These are phyloP conservation scores for Drosophila greeni DNA, from an alignment of 2,888 invertebrate genomes.

Conservation along the genomic window DNA sequence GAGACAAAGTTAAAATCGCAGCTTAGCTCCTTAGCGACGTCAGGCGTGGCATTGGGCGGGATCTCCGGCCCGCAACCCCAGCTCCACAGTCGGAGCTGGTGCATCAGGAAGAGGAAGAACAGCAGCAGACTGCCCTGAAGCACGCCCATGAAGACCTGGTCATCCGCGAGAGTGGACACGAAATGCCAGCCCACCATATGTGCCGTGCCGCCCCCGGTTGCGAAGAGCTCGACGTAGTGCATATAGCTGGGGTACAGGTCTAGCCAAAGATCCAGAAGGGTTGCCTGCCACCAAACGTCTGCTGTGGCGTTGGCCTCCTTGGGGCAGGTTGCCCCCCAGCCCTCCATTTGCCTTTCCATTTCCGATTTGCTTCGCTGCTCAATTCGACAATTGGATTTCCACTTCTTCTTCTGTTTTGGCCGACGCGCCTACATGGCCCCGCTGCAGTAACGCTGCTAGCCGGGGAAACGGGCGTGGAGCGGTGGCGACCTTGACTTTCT, in stretches of 20 bases:
- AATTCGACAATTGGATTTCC: conserved; percentile 33
- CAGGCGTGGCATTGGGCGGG: conserved; percentile 14
- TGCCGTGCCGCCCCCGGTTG: conserved; percentile 28
- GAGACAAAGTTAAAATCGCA: conserved; percentile 73
- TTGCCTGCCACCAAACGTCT: conserved; percentile 17
- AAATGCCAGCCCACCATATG: conserved; percentile 27
- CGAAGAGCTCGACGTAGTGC: conserved; percentile 40
- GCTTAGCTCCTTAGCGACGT: conserved; percentile 55
- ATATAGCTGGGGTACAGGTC: conserved; percentile 26
- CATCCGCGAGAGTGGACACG: conserved; percentile 52
- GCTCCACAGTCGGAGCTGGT: conserved; percentile 46
- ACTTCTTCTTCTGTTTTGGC: conserved; percentile 29
- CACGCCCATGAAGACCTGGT: conserved; percentile 68
- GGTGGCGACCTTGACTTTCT: conserved; percentile 65
- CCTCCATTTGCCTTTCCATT: conserved; percentile 42
- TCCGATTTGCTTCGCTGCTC: conserved; percentile 21
- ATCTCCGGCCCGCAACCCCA: conserved; percentile 2
- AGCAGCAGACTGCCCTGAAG: conserved; percentile 62
- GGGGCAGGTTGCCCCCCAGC: conserved; percentile 59
- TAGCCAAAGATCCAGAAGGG: conserved; percentile 36
- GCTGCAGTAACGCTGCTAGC: conserved; percentile 39
- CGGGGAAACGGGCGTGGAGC: conserved; percentile 10
- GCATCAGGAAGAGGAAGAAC: conserved; percentile 71
- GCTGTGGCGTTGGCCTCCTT: conserved; percentile 53
- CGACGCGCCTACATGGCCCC: conserved; percentile 55